phyloP scores from a whole-genome alignment of 1,140 invertebrate genomes.

The Cryptotermes secundus region DNA sequence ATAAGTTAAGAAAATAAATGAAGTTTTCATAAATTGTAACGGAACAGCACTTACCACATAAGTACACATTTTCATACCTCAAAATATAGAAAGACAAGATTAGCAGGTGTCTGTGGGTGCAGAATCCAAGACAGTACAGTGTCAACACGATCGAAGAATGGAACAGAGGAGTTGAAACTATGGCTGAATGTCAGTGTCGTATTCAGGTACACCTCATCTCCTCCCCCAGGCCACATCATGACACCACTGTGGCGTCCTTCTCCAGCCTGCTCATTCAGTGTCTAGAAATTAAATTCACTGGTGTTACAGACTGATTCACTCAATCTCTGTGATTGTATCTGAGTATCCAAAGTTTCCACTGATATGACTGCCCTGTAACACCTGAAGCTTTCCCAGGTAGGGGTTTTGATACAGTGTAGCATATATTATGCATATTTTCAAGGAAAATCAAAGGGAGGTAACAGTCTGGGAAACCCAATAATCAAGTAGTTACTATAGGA shows the following conservation, averaged over 20 bases:
- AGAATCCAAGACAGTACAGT: conserved; percentile 65
- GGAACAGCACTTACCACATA: background rate
- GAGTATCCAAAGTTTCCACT: too few species aligned
- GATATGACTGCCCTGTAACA: too few species aligned
- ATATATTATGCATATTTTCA: too few species aligned
- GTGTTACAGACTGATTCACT: background rate
- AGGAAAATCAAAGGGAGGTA: too few species aligned
- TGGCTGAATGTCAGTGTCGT: conserved; percentile 45
- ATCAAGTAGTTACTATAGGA: too few species aligned
- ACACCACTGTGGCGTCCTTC: conserved; percentile 53
- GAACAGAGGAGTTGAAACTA: conserved; percentile 39
- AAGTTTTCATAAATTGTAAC: too few species aligned
- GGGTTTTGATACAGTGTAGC: too few species aligned
- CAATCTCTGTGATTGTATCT: too few species aligned
- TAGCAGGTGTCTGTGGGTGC: conserved; percentile 55
- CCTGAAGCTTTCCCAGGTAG: too few species aligned
- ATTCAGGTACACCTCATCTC: conserved; percentile 49
- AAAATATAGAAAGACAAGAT: conserved; percentile 70
- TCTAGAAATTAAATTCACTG: conserved; percentile 45
- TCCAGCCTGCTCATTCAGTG: conserved; percentile 53
- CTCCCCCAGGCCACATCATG: conserved; percentile 64
- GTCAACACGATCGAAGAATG: conserved; percentile 59
- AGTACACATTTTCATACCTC: conserved; percentile 45
- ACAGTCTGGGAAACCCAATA: too few species aligned
- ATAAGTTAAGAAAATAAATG: too few species aligned